Conservation (phyloP, 2,113 vertebrate genomes). For the Abramis brama region DNA sequence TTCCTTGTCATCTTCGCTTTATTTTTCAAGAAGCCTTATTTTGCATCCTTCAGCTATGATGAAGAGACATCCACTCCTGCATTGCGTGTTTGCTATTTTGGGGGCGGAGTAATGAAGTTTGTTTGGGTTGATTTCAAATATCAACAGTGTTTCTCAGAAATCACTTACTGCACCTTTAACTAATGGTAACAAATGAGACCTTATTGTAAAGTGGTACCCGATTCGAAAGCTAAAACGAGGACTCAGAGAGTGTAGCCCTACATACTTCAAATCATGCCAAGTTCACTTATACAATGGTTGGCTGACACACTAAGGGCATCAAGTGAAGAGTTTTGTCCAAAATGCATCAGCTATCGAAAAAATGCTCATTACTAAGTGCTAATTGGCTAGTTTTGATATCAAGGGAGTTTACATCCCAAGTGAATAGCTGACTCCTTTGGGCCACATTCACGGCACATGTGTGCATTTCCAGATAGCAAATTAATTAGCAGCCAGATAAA, state of each 20-base stretch:
- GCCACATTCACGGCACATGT: conserved; percentile 21
- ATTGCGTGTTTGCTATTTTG: too few relatives aligned
- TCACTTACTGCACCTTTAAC: too few relatives aligned
- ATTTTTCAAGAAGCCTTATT: too few relatives aligned
- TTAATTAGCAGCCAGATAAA: conserved; percentile 25
- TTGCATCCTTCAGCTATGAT: too few relatives aligned
- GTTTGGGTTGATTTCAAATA: too few relatives aligned
- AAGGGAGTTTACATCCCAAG: conserved; percentile 9
- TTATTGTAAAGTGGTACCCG: background rate
- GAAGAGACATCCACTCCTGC: too few relatives aligned
- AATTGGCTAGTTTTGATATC: conserved; percentile 24
- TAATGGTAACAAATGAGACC: too few relatives aligned
- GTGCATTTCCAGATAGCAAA: conserved; percentile 14
- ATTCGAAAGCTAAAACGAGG: background rate
- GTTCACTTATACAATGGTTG: background rate
- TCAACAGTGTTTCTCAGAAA: too few relatives aligned
- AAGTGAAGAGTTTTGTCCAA: background rate
- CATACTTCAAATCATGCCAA: background rate
- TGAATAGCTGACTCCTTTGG: conserved; percentile 21
- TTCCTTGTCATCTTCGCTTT: too few relatives aligned
- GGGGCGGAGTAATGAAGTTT: too few relatives aligned
- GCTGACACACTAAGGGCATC: background rate
- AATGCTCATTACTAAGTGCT: conserved; percentile 16
- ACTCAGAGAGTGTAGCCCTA: background rate
- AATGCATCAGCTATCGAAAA: conserved; percentile 10